phyloP scores from a whole-genome alignment of 2,797 vertebrate species.

The Macrochelys suwanniensis region DNA sequence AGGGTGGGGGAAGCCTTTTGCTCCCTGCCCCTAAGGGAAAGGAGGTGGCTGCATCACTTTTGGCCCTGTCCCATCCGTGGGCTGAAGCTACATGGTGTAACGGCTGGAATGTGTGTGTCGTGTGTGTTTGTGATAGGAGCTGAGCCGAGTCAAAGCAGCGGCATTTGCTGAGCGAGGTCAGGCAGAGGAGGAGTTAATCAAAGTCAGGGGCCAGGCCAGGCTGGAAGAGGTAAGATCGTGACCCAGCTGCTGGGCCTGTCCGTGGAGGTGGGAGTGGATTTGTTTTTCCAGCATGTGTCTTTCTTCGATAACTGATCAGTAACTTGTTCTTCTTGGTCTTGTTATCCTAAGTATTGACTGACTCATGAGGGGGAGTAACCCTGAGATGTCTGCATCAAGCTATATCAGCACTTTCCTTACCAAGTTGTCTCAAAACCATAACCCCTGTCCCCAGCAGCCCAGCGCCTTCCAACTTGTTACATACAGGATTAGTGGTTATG shows the following conservation, averaged over 20 bases:
- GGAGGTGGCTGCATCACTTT: background rate
- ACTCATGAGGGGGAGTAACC: background rate
- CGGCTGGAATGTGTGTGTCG: background rate
- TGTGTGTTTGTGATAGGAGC: slow-evolving; percentile 83
- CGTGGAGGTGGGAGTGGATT: background rate
- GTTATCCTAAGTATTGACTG: background rate
- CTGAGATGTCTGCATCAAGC: background rate
- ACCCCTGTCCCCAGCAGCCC: background rate
- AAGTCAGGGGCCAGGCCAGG: slow-evolving; percentile 84
- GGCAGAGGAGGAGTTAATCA: slow-evolving; percentile 90
- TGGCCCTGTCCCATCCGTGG: background rate
- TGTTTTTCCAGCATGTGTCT: background rate
- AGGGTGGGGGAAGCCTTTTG: background rate
- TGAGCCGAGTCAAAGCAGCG: slow-evolving; percentile 86
- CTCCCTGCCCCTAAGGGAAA: background rate
- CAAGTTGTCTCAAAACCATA: background rate
- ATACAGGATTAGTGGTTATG: background rate
- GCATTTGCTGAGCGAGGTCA: slow-evolving; percentile 85
- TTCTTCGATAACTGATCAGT: background rate
- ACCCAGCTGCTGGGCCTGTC: background rate
- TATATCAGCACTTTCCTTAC: background rate
- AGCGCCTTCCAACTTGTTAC: background rate
- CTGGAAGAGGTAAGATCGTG: slow-evolving; percentile 88
- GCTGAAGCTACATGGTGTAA: background rate
- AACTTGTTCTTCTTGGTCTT: background rate